A percentile compares a stretch with the other conserved stretches of the same genome.
phyloP scores from a whole-genome alignment of 2,888 invertebrate species.

The Lissocephala sabroskyi region DNA sequence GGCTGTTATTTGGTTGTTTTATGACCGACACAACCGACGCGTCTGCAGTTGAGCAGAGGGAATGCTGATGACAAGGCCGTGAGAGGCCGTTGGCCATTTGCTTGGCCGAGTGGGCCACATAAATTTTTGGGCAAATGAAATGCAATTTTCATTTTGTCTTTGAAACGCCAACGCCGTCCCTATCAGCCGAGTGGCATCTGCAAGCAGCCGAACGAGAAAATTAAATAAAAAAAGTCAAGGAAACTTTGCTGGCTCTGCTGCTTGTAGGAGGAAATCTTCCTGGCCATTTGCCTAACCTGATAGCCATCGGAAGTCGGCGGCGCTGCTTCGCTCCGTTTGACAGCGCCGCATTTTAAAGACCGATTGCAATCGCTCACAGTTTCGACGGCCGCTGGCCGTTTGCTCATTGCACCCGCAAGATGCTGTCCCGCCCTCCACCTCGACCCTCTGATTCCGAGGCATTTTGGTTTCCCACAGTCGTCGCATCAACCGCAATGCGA shows the following conservation, averaged over 20 bases:
- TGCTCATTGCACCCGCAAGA: constrained; percentile 42
- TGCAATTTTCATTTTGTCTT: constrained; percentile 4
- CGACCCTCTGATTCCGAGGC: too few species aligned
- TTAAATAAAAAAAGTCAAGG: constrained; percentile 2
- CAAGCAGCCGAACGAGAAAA: neutral
- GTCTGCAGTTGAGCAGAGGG: neutral
- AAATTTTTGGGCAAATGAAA: constrained; percentile 6
- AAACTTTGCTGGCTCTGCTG: constrained; percentile 14
- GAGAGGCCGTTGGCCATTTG: constrained; percentile 11
- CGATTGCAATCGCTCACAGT: constrained; percentile 49
- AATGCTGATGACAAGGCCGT: constrained; percentile 44
- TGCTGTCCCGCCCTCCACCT: too few species aligned
- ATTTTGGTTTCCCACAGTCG: constrained; percentile 42
- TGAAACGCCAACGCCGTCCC: constrained; percentile 3
- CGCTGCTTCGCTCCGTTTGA: constrained; percentile 60
- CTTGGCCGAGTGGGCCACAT: neutral
- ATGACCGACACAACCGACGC: constrained; percentile 30
- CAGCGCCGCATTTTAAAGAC: constrained; percentile 39
- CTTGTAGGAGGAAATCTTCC: constrained; percentile 51
- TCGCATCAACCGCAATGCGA: constrained; percentile 17
- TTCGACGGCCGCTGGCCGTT: neutral
- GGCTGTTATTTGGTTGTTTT: constrained; percentile 31
- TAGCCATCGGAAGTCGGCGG: too few species aligned
- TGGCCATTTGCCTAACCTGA: constrained; percentile 36
- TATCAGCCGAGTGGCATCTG: constrained; percentile 2